Evolutionary conservation across 1,140 invertebrate genomes (phyloP).

Genomic region (Drosophila ficusphila): DNA sequence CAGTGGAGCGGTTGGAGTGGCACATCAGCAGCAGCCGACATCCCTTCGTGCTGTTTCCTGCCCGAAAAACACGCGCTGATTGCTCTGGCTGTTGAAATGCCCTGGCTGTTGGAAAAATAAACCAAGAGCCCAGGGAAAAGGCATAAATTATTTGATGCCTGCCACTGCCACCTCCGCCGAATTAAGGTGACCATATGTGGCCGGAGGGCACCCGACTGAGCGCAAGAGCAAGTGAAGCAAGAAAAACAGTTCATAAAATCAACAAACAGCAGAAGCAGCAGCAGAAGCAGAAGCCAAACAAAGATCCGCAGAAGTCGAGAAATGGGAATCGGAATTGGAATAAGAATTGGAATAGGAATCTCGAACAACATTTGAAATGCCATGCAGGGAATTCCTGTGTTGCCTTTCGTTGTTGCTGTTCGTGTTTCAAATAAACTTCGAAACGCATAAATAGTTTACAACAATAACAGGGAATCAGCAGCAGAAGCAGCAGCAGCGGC

Average conservation of each 20-base stretch:
- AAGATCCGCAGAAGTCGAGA: conserved; percentile 8
- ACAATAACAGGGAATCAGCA: conserved; percentile 69
- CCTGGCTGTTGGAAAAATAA: conserved; percentile 80
- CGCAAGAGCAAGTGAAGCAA: conserved; percentile 75
- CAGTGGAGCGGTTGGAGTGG: conserved; percentile 11
- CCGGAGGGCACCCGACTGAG: conserved; percentile 69
- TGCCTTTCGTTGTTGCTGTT: too few relatives aligned
- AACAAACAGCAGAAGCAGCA: conserved; percentile 65
- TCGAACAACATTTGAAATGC: conserved; percentile 58
- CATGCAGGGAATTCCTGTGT: conserved; percentile 49
- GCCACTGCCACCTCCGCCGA: conserved; percentile 11
- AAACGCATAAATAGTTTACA: conserved; percentile 83
- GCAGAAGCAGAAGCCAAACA: conserved; percentile 8
- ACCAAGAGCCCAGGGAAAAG: conserved; percentile 74
- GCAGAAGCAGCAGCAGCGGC: conserved; percentile 24
- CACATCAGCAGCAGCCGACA: conserved; percentile 63
- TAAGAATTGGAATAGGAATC: conserved; percentile 28
- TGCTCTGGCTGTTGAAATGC: conserved; percentile 80
- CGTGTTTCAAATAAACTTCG: conserved; percentile 80
- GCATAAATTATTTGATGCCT: conserved; percentile 76
- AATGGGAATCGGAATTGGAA: neutral
- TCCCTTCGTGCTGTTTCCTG: conserved; percentile 75
- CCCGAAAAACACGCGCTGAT: conserved; percentile 66
- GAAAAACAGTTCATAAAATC: conserved; percentile 82
- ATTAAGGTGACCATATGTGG: conserved; percentile 82